Evolutionary conservation across 2,113 vertebrate species (phyloP), one percentile per base, ranked within the genome.

Genomic region (Morone chrysops): DNA sequence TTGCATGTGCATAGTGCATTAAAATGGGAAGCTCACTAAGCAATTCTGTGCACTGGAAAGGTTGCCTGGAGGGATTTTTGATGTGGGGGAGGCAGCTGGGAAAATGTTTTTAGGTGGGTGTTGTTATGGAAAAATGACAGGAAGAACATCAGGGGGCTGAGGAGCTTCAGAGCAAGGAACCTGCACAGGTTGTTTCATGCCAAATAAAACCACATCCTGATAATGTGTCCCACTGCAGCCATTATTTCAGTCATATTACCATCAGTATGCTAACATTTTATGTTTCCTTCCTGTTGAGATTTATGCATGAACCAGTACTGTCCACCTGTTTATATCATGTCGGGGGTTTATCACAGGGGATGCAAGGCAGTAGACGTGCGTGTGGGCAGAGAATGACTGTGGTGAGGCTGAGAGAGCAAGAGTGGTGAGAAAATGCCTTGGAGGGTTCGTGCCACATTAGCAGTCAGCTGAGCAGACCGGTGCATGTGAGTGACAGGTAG

Each of bases 121-220:
- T 78, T 87, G 80, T 80, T 84, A 61, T 86, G 78, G 73, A 75
- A 88, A 89, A 86, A 81, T 84, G 85, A 90, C 85, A 90, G 82
- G 70, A 73, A 75, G 86, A 89, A 87, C 86, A 86, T 90, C 78
- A 85, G 73, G 81, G 80, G 77, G 78, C 80, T 82, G 71, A 69
- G 63, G 18, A 62, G 75, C 75, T 85, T 89, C 45, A 54, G 41
- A 79, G 59, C 60, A 68, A 80, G 63, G 60, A 82, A 82, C 69
- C 66, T 65, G 78, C 62, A 59, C 69, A 70, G 43, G 50, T 87
- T 81, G 51, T 78, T 89, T 80, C 14, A 31, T 84, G 82, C 72
- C 82, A 89, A 87, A 86, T 73, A 90, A 85, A 92, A 88, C 84
- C 76, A 75, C 87, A 89, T 89, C 88, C 90, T 78, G 74, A 81